Evolutionary conservation across 2,113 vertebrate species (phyloP).

Genomic region (Chloropsis cyanopogon): DNA sequence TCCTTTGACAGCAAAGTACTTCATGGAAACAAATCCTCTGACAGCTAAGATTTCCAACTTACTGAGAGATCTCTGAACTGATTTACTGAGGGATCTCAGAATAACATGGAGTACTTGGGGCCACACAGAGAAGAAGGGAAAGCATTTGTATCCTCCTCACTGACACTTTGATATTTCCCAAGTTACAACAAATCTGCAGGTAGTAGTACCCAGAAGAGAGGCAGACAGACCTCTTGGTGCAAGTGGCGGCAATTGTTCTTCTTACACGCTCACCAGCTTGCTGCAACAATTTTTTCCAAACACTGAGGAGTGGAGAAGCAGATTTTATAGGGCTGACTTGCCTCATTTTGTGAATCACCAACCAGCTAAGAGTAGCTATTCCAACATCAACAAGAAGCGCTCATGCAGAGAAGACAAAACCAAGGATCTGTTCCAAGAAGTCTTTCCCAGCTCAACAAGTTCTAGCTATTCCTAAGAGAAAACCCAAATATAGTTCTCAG

Average conservation of each 20-base stretch:
- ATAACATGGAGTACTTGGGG: neutral
- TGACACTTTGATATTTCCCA: rapidly evolving
- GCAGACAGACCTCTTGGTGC: neutral
- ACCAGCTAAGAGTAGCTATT: neutral
- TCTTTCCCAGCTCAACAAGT: constrained; percentile 62
- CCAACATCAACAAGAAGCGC: constrained; percentile 42
- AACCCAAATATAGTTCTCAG: constrained; percentile 37
- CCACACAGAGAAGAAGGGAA: neutral
- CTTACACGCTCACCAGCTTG: neutral
- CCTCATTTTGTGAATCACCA: constrained; percentile 28
- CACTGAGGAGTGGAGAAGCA: neutral
- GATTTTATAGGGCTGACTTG: neutral
- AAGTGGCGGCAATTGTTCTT: neutral
- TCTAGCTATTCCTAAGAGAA: constrained; percentile 55
- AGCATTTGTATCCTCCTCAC: neutral
- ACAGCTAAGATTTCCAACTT: neutral
- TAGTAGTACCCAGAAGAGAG: neutral
- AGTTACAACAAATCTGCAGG: neutral
- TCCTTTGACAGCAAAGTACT: neutral
- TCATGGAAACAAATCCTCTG: neutral
- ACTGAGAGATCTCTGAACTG: neutral
- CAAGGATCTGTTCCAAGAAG: constrained; percentile 46
- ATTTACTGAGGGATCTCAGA: neutral
- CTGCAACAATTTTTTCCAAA: neutral
- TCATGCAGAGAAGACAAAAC: constrained; percentile 57